Evolutionary conservation across 2,888 invertebrate genomes (phyloP), one percentile per base, ranked within the genome.

Genomic region (Campoplex capitator): DNA sequence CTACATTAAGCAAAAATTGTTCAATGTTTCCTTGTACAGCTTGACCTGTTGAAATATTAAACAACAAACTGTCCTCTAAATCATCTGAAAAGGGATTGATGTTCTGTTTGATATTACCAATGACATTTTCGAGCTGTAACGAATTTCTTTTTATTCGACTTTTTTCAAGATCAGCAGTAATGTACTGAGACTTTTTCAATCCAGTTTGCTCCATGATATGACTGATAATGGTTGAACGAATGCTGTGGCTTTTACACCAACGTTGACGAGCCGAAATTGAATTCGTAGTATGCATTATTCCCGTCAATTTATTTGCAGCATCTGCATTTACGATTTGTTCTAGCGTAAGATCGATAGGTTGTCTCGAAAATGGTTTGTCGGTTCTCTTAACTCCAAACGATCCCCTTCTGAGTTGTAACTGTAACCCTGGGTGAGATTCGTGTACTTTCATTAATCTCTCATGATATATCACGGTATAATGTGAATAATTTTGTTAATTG

Each of bases 41-140:
- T 45, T 45, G 23, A 9, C 83, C 86, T 35, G 83, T 75, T 54
- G 45, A 58, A 58, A 86, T 86, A 32, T 86, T 86, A 62, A 42
- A 86, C 35, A 83, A 70, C 7, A 45, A 56, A 45, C 54, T 56
- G 48, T 56, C 48, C 28, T 70, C 62, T 35, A 71, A 42, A 68
- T 81, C 38, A 45, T 42, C 23, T 4, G 42, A 56, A n/a, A 85
- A 81, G 2, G 76, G 71, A 77, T 81, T 85, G 3, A 75, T 62
- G 45, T 85, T 81, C 42, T 68, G 70, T 51, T 85, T 77, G 23
- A 81, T 38, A 28, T 62, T 62, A 45, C 35, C 28, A 45, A 85
- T 74, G 32, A 85, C 62, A 23, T 81, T 77, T 68, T 73, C 65
- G 51, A 81, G 67, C 35, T 75, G 68, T 13, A 62, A 48, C 18